Evolutionary conservation across 2,888 invertebrate species (phyloP).

Genomic region (Coenonympha arcania): DNA sequence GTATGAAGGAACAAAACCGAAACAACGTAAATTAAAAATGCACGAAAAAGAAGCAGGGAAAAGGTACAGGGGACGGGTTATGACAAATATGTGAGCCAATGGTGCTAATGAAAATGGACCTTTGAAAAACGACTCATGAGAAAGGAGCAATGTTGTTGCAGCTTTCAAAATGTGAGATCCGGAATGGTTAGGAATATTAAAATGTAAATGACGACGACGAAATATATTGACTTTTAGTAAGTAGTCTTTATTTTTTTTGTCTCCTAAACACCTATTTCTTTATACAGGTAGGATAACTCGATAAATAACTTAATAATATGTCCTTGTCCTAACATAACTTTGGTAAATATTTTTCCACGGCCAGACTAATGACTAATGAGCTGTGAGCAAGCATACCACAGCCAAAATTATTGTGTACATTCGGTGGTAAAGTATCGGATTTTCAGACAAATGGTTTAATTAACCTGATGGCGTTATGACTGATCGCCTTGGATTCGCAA

Average conservation of each 20-base stretch:
- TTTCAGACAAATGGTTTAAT: constrained; percentile 71
- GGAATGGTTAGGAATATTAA: background rate
- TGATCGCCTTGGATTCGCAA: constrained; percentile 66
- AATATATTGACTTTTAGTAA: background rate
- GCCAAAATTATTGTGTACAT: constrained; percentile 28
- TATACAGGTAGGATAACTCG: too few relatives aligned
- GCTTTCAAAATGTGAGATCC: constrained; percentile 23
- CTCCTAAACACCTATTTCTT: too few relatives aligned
- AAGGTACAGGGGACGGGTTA: constrained; percentile 55
- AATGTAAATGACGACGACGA: too few relatives aligned
- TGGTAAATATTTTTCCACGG: background rate
- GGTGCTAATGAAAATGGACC: constrained; percentile 71
- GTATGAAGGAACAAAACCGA: constrained; percentile 58
- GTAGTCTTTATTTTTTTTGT: too few relatives aligned
- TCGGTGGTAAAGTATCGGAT: constrained; percentile 43
- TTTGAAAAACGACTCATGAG: constrained; percentile 43
- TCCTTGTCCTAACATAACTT: too few relatives aligned
- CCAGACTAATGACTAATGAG: background rate
- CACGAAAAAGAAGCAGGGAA: constrained; percentile 58
- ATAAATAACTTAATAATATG: too few relatives aligned
- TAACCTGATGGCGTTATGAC: constrained; percentile 70
- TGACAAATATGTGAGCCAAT: constrained; percentile 74
- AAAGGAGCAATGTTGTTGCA: constrained; percentile 40
- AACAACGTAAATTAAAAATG: constrained; percentile 69
- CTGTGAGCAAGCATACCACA: background rate